Base-by-base conservation (phyloP, 2,113 vertebrate species). In the Progne subis region DNA sequence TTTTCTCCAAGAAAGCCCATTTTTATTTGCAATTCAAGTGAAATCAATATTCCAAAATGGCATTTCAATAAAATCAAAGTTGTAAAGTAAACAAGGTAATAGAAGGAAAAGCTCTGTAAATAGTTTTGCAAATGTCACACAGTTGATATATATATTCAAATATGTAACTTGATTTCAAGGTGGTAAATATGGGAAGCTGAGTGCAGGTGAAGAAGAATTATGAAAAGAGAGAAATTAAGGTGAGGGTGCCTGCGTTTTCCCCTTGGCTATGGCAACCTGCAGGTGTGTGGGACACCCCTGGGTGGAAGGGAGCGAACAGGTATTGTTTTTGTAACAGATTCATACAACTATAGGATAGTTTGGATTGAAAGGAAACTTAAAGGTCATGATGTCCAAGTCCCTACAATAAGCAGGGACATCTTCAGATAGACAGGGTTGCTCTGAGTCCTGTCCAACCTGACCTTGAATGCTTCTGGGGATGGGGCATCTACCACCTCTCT, bases 11-110 rank as follows among this genome's bases (percentile, higher is more conserved):
- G 87, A 95, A 94, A 93, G 5, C 8, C 12, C 18, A 59, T 65
- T 95, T 91, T 77, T 59, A 82, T 91, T 95, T 86, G 39, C 37
- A 69, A 37, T 55, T 76, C 0, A 2, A 59, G 34, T 82, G 57
- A 91, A 90, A 91, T 87, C 82, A 50, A 59, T 97, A 88, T 94
- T 91, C 71, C 44, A 46, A 92, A 91, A 67, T 90, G 87, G 6
- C 78, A 85, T 79, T 95, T 94, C 67, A 87, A 32, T 86, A 89
- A 95, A 89, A 80, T 77, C 68, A 76, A 55, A 32, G 68, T 69
- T 91, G 55, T 85, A 84, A 95, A 85, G 50, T 82, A 92, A 95
- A 93, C 52, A 67, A 28, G 11, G 20, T 80, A 94, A 93, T 78
- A 68, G 68, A 71, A 90, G 90, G 79, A 83, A 55, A 91, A 82